These are phyloP conservation scores for Metellina segmentata DNA, from an alignment of 2,888 invertebrate species.

Conservation along the genomic window DNA sequence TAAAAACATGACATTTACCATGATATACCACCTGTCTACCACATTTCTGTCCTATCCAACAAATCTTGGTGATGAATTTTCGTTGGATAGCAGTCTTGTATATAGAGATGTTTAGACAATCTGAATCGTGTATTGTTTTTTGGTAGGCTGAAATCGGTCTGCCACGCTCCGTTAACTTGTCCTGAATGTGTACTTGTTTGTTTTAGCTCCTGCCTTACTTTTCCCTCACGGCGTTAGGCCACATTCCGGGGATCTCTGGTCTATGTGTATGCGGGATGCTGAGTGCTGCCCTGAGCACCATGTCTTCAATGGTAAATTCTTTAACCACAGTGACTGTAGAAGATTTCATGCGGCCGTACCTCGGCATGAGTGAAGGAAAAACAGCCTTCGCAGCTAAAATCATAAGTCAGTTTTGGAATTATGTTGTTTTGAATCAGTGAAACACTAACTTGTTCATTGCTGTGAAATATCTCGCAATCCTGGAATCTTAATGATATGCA, in stretches of 20 bases:
- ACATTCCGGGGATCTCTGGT: slow-evolving; percentile 63
- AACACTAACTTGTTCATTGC: neutral
- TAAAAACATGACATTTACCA: no score
- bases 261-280: slow-evolving; percentile 69
- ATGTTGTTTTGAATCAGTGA: neutral
- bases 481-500: neutral
- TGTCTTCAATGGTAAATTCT: slow-evolving; percentile 73
- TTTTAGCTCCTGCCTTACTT: slow-evolving; percentile 64
- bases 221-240: slow-evolving; percentile 79
- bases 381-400: slow-evolving; percentile 51
- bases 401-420: slow-evolving; percentile 40
- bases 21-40: no score
- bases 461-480: neutral
- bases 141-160: no score
- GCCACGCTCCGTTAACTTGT: no score
- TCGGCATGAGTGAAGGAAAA: slow-evolving; percentile 15
- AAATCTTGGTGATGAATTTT: no score
- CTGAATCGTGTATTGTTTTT: no score
- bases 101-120: no score
- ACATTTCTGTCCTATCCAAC: no score
- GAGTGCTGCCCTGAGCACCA: slow-evolving; percentile 74
- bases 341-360: slow-evolving; percentile 66
- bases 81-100: no score
- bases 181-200: neutral
- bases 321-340: slow-evolving; percentile 68